Evolutionary conservation across 2,888 invertebrate genomes (phyloP).

Genomic region (Sacculina carcini): DNA sequence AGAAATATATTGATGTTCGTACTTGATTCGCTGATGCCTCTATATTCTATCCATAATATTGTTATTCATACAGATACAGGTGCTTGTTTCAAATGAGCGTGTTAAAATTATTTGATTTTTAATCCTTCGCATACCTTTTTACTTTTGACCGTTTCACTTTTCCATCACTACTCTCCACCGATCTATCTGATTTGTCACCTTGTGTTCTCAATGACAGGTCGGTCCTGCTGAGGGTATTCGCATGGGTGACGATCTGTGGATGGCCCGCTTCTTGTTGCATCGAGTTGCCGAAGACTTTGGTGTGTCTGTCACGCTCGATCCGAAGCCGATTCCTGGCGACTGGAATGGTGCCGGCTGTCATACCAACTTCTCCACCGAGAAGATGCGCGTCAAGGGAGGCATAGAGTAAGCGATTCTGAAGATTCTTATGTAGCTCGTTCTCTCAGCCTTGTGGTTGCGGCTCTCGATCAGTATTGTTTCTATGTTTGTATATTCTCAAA

Average conservation of each 20-base stretch:
- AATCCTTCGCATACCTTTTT: too few species aligned
- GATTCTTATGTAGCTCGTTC: too few species aligned
- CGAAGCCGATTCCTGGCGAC: slow-evolving; percentile 47
- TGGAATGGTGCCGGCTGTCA: slow-evolving; percentile 96
- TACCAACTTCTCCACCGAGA: slow-evolving; percentile 78
- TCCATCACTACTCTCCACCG: not conserved
- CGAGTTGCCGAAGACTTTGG: slow-evolving; percentile 83
- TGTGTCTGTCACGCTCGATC: slow-evolving; percentile 45
- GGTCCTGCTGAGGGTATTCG: slow-evolving; percentile 43
- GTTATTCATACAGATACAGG: too few species aligned
- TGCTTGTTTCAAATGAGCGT: too few species aligned
- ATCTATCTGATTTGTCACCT: slow-evolving; percentile 32
- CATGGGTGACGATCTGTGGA: slow-evolving; percentile 63
- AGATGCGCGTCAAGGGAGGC: slow-evolving; percentile 68
- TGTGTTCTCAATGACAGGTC: slow-evolving; percentile 42
- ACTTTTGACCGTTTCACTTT: too few species aligned
- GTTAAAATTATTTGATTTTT: too few species aligned
- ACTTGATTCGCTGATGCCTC: too few species aligned
- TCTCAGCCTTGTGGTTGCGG: too few species aligned
- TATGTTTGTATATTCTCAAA: too few species aligned
- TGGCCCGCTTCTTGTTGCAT: slow-evolving; percentile 58
- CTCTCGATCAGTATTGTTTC: too few species aligned
- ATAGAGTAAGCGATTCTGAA: slow-evolving; percentile 28
- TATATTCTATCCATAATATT: too few species aligned
- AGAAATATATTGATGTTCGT: too few species aligned